Evolutionary conservation across 2,888 invertebrate genomes (phyloP), one percentile per base, ranked within the genome.

Genomic region (Idaea aversata): DNA sequence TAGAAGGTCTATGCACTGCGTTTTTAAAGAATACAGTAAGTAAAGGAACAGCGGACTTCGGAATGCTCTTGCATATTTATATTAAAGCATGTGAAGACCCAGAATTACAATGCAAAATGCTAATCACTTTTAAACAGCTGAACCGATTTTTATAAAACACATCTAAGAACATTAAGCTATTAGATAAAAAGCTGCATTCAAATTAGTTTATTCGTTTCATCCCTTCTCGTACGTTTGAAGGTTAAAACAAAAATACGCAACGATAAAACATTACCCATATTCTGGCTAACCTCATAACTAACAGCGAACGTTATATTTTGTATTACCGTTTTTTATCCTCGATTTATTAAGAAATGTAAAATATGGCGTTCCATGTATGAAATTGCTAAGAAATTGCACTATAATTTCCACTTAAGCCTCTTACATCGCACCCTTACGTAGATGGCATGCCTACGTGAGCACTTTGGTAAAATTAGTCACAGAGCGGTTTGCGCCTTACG

Each of bases 401-500:
- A 80, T 80, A 80, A 82, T 82, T 80, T 83, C 79, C 79, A 79
- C 79, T 82, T 82, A 82, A 81, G 77, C 80, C 77, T 78, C 81
- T 84, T 82, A 80, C 72, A 68, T 74, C 70, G 74, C 77, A 77
- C 79, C 77, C 77, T 76, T 75, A 77, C 75, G 74, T 76, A 76
- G 77, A 77, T 75, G 78, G 78, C 75, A 69, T 70, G 74, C 75
- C 82, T 82, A 84, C 84, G 84, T 84, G 84, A 81, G 82, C 84
- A 84, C 83, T 84, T 84, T 80, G 74, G 74, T 73, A 72, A 82
- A 82, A 82, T 84, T 81, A 82, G 82, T 79, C 78, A 77, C 78
- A 79, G 47, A 47, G 73, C 72, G 75, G 77, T 73, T 78, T 74
- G 74, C 77, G 76, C 75, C 75, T 75, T 68, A 73, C 74, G 75